These are phyloP conservation scores for Lasioglossum vierecki DNA, from an alignment of 2,888 invertebrate genomes.

Conservation along the genomic window DNA sequence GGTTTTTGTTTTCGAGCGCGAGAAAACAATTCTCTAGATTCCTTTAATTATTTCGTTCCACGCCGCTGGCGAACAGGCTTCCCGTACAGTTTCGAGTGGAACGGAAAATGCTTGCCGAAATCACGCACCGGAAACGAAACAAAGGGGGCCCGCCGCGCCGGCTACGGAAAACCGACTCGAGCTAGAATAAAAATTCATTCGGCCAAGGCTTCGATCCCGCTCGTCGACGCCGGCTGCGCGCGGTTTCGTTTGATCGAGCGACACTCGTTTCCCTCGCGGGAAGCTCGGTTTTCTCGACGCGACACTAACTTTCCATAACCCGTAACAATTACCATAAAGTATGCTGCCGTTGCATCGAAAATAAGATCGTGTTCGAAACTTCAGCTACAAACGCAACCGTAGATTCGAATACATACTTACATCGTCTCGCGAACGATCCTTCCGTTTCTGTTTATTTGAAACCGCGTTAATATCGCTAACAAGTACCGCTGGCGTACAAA, in stretches of 20 bases:
- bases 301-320: neutral
- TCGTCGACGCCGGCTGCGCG: neutral
- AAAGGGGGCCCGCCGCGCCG: neutral
- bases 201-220: neutral
- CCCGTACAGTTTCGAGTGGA: neutral
- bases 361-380: neutral
- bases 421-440: no score
- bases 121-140: constrained; percentile 19
- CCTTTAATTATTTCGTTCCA: constrained; percentile 24
- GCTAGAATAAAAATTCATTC: constrained; percentile 10
- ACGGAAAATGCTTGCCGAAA: neutral
- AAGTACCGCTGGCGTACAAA: no score
- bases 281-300: neutral
- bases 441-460: no score
- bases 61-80: neutral
- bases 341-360: neutral
- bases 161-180: neutral
- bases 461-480: no score
- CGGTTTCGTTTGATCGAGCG: neutral
- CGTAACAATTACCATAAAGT: neutral
- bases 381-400: neutral
- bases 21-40: constrained; percentile 9
- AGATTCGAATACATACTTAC: neutral
- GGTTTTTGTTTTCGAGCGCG: neutral
- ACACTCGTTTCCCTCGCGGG: neutral